A percentile compares a stretch with the other conserved stretches of the same genome.
Conservation (phyloP, 2,888 invertebrate genomes). For the Cantharis rufa region DNA sequence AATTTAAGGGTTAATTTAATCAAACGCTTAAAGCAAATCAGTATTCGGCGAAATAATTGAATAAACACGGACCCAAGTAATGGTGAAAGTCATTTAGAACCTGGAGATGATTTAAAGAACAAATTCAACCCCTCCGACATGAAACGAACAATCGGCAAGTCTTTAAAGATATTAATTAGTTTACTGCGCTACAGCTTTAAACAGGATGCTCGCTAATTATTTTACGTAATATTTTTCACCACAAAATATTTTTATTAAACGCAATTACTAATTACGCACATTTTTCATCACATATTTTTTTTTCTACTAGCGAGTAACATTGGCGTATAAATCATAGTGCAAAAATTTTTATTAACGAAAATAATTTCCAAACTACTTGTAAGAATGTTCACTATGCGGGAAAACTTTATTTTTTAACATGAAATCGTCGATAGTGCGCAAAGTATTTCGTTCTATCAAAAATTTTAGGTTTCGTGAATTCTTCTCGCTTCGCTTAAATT, state of each 20-base stretch:
- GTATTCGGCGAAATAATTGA: background rate
- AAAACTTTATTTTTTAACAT: background rate
- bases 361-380: background rate
- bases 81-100: background rate
- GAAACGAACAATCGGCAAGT: background rate
- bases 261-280: background rate
- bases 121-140: background rate
- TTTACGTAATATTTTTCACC: background rate
- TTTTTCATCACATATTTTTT: background rate
- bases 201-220: background rate
- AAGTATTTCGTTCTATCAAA: background rate
- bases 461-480: background rate
- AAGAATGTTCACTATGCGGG: background rate
- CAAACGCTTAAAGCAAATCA: background rate
- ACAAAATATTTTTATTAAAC: background rate
- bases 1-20: constrained; percentile 4
- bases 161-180: background rate
- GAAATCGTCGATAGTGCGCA: background rate
- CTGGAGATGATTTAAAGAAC: background rate
- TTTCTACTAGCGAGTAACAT: background rate
- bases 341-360: background rate
- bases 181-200: background rate
- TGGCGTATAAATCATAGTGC: background rate
- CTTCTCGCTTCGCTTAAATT: background rate
- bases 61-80: background rate